Evolutionary conservation across 2,113 vertebrate genomes (phyloP), one percentile per base, ranked within the genome.

Genomic region (Leptodactylus fuscus): DNA sequence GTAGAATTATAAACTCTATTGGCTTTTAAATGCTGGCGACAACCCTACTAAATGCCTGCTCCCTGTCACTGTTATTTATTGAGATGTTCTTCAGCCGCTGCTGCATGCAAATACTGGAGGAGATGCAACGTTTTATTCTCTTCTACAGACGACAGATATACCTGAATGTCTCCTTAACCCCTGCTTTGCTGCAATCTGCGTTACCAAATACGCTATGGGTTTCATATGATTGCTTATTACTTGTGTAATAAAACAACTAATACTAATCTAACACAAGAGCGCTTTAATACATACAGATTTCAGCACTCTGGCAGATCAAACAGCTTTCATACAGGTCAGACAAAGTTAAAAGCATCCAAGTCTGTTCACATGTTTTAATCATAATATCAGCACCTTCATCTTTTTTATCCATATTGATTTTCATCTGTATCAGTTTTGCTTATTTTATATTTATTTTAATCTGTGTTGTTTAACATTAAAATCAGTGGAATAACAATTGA

Each of bases 1-100:
- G 93, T 92, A 91, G 94, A 95, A 95, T 94, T 95, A 94, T 93
- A 93, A 95, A 94, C 94, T 94, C 93, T 94, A 95, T 94, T 95
- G 94, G 94, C 94, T 94, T 95, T 94, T 93, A 94, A 94, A 95
- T 93, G 93, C 89, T 91, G 91, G 93, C 88, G 91, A 93, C 93
- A 91, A 94, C 92, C 91, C 91, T 94, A 93, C 92, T 91, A 93
- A 93, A 92, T 89, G 93, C 91, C 89, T 80, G 90, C 91, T 90
- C 85, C 88, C 79, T 88, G 90, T 92, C 94, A 93, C 92, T 94
- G 92, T 93, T 95, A 92, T 93, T 94, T 95, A 94, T 94, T 93
- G 93, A 93, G 93, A 92, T 89, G 90, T 91, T 94, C 92, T 92
- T 92, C 90, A 92, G 89, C 86, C 88, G 90, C 89, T 89, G 81